Conservation (phyloP, 2,888 invertebrate species). For the Andrena bucephala region DNA sequence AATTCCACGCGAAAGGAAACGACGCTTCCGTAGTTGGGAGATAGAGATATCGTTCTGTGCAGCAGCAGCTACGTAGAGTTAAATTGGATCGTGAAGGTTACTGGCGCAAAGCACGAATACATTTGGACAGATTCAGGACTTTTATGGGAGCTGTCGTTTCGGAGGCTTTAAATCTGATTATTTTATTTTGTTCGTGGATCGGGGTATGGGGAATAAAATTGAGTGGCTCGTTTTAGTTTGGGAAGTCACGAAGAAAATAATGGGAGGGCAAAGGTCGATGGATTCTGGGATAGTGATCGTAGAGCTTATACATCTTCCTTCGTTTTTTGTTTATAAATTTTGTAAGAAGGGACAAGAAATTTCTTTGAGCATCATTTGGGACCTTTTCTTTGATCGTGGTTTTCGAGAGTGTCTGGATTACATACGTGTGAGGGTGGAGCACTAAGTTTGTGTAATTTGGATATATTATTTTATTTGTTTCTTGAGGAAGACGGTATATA, state of each 20-base stretch:
- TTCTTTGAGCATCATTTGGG: no score
- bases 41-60: slow-evolving; percentile 28
- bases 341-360: no score
- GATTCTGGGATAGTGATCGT: neutral
- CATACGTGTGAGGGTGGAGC: no score
- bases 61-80: neutral
- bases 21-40: neutral
- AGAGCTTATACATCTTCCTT: neutral
- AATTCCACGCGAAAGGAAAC: neutral
- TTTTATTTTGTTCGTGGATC: neutral
- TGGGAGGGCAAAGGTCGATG: neutral
- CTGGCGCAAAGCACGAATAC: neutral
- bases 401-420: no score
- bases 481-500: no score
- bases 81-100: slow-evolving; percentile 11
- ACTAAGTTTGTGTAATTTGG: no score
- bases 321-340: neutral
- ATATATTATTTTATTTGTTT: no score
- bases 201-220: neutral
- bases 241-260: neutral
- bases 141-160: neutral
- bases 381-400: no score
- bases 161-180: neutral
- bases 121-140: neutral
- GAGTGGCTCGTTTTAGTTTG: neutral